Percentiles rank a stretch among this genome's conserved stretches.
Conservation (phyloP, 1,140 invertebrate species). For the Zaprionus gabonicus region DNA sequence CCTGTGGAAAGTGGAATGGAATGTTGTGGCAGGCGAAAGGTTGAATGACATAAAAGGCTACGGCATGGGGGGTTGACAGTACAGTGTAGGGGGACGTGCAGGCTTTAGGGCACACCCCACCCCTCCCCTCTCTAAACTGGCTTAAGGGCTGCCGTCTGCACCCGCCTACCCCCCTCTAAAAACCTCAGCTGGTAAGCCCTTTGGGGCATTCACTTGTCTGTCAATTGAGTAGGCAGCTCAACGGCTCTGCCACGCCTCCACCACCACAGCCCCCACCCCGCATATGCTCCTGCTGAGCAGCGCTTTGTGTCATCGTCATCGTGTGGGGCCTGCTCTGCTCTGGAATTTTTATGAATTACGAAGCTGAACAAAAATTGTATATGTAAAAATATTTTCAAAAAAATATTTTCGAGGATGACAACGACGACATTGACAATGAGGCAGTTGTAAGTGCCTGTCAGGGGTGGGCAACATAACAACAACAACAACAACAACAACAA, state of each 20-base stretch:
- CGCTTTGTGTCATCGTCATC: constrained; percentile 57
- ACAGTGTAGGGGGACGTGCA: neutral
- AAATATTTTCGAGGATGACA: constrained; percentile 58
- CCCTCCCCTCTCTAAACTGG: neutral
- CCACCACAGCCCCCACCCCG: neutral
- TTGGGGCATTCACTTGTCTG: constrained; percentile 45
- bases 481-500: constrained; percentile 74
- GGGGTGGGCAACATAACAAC: constrained; percentile 8
- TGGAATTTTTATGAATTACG: constrained; percentile 80
- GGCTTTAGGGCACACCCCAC: neutral
- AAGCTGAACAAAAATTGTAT: constrained; percentile 52
- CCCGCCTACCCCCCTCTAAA: constrained; percentile 26
- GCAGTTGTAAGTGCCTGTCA: constrained; percentile 77
- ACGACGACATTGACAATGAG: constrained; percentile 75
- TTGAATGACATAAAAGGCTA: constrained; percentile 10
- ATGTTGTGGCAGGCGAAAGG: neutral
- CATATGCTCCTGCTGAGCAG: neutral
- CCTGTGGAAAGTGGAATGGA: neutral
- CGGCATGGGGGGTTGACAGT: neutral
- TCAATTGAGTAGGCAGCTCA: constrained; percentile 47
- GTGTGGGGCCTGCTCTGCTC: constrained; percentile 55
- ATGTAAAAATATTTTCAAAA: constrained; percentile 73
- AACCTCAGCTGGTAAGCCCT: constrained; percentile 38
- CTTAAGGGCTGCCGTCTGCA: constrained; percentile 6
- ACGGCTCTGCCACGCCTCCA: constrained; percentile 3